Percentiles rank a stretch among this genome's conserved stretches.
These are phyloP conservation scores for Fabriciana adippe DNA, from an alignment of 2,888 invertebrate species.

Conservation along the genomic window DNA sequence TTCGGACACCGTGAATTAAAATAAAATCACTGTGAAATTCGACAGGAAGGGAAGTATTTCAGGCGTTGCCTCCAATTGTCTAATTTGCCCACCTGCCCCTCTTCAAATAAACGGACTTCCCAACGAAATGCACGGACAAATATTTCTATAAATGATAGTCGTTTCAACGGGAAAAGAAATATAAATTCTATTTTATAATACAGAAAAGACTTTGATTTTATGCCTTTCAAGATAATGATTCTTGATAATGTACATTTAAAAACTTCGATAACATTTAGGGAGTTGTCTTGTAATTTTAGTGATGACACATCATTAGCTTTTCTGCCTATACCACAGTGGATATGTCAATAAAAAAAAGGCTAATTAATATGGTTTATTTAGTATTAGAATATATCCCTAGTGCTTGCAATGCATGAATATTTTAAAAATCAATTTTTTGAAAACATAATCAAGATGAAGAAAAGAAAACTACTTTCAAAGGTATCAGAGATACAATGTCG, in stretches of 20 bases:
- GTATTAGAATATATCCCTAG: too few species aligned
- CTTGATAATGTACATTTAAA: too few species aligned
- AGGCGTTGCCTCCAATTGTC: slow-evolving; percentile 14
- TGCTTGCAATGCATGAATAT: too few species aligned
- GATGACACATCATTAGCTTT: too few species aligned
- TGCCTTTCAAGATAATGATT: too few species aligned
- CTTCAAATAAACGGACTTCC: slow-evolving; percentile 8
- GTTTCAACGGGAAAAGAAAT: slow-evolving; percentile 7
- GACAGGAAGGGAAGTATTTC: neutral
- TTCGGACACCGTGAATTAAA: neutral
- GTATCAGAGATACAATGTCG: slow-evolving; percentile 1
- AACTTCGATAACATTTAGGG: too few species aligned
- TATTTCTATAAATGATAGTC: slow-evolving; percentile 12
- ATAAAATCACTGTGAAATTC: slow-evolving; percentile 3
- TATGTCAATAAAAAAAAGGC: too few species aligned
- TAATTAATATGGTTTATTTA: too few species aligned
- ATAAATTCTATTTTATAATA: neutral
- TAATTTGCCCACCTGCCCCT: slow-evolving; percentile 18
- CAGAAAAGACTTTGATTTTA: slow-evolving; percentile 3
- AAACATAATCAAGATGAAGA: neutral
- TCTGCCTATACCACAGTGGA: too few species aligned
- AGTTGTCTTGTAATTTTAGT: too few species aligned
- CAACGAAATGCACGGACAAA: slow-evolving; percentile 9
- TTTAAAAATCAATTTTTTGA: too few species aligned
- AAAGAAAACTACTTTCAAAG: neutral